Percentiles rank a stretch among this genome's conserved stretches.
Evolutionary conservation across 2,888 invertebrate genomes (phyloP).

Genomic region (Hanleya hanleyi): DNA sequence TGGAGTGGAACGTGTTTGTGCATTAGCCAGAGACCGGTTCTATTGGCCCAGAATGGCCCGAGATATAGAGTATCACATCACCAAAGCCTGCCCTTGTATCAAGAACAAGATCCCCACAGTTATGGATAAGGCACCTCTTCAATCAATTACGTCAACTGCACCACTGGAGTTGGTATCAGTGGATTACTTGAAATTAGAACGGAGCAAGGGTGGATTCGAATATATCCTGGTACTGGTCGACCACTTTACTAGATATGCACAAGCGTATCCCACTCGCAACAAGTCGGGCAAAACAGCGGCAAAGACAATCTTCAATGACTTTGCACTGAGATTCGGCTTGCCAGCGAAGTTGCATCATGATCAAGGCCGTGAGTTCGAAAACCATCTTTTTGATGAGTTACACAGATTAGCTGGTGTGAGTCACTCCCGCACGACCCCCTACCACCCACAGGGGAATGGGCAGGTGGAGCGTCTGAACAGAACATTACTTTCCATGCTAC

Average conservation of each 20-base stretch:
- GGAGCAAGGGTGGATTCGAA: constrained; percentile 15
- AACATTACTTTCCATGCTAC: constrained; percentile 17
- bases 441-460: constrained; percentile 20
- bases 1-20: constrained; percentile 2
- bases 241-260: constrained; percentile 23
- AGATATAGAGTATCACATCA: constrained; percentile 18
- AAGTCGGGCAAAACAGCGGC: constrained; percentile 16
- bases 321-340: constrained; percentile 12
- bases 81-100: constrained; percentile 15
- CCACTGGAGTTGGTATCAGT: background rate
- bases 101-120: constrained; percentile 12
- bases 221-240: constrained; percentile 18
- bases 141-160: background rate
- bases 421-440: constrained; percentile 6
- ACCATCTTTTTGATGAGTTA: constrained; percentile 4
- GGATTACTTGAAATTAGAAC: background rate
- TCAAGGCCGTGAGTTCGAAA: constrained; percentile 21
- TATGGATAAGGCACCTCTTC: background rate
- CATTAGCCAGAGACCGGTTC: constrained; percentile 13
- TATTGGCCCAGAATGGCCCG: constrained; percentile 5
- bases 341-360: constrained; percentile 18
- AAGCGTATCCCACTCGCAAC: constrained; percentile 25
- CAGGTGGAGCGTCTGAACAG: too few species aligned
- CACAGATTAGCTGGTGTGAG: constrained; percentile 14
- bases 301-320: too few species aligned